Base-by-base conservation (phyloP, 2,113 vertebrate species). In the Heterotilapia buettikoferi region DNA sequence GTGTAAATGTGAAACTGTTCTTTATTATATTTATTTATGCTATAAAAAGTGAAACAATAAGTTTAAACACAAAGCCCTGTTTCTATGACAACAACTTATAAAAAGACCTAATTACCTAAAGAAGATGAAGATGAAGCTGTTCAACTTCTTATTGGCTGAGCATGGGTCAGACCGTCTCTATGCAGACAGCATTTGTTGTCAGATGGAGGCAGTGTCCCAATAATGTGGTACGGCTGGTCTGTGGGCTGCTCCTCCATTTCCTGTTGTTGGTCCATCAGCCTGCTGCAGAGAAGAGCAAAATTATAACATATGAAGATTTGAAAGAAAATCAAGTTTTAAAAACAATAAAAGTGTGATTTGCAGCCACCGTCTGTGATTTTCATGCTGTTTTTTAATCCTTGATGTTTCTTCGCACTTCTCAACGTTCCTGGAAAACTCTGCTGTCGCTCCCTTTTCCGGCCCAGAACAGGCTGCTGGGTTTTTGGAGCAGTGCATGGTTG, bases 241-340 rank as follows among this genome's bases (percentile, higher is more conserved):
- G 61, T 38, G 31, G 13, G 18, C 61, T 40, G 11, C 19, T 68
- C 63, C 36, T 68, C 4, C 33, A 3, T 47, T 1, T 7, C 2
- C 14, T 47, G 45, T 47, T 47, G 45, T 7, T 16, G 45, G 13
- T 14, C 43, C 13, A 0, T 68, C 33, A 21, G 19, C 19, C 61
- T 21, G 33, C 11, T 40, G 36, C 11, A 21, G 63, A 40, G n/a
- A 68, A 68, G 63, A 14, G 1, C 36, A 13, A 68, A 40, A 40
- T 68, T 21, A 21, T 1, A 21, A 40, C 63, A 21, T 5, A 13
- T 7, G 19, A 21, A 68, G 19, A 68, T 13, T 3, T 68, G 0
- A 40, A 21, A 38, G 11, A 40, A 40, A 40, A 0, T 21, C 7
- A 14, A 40, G 33, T 40, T 38, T 0, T 68, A 68, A 40, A 68